phyloP scores from a whole-genome alignment of 2,113 vertebrate genomes.

The Clinocottus analis region DNA sequence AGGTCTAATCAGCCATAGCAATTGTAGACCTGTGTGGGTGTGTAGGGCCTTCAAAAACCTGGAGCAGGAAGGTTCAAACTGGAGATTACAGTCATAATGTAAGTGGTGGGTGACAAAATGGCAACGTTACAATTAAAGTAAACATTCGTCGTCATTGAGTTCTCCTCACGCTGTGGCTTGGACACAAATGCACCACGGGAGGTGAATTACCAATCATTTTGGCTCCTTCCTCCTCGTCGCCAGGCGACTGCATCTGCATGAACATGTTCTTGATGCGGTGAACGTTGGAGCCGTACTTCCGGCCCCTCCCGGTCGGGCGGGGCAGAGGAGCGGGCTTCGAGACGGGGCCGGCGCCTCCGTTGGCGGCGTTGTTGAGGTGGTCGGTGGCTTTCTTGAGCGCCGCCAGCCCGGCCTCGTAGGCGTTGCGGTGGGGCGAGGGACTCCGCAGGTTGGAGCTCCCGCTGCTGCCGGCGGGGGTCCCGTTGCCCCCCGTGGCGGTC shows the following conservation, averaged over 20 bases:
- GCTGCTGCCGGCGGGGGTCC: slow-evolving; percentile 63
- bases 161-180: background rate
- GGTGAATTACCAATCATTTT: slow-evolving; percentile 72
- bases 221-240: slow-evolving; percentile 84
- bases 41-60: background rate
- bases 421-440: slow-evolving; percentile 94
- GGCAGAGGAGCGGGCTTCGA: slow-evolving; percentile 80
- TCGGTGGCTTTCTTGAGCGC: slow-evolving; percentile 89
- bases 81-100: background rate
- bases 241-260: slow-evolving; percentile 95
- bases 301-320: slow-evolving; percentile 84
- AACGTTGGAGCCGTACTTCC: slow-evolving; percentile 96
- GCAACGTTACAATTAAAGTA: background rate
- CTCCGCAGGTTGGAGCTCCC: slow-evolving; percentile 85
- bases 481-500: slow-evolving; percentile 74
- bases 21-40: background rate
- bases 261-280: slow-evolving; percentile 99
- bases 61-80: background rate
- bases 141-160: background rate
- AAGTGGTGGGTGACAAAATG: background rate
- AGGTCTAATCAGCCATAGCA: background rate
- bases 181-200: too few relatives aligned
- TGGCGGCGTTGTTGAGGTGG: slow-evolving; percentile 82
- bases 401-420: slow-evolving; percentile 95
- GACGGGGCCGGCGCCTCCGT: slow-evolving; percentile 79